A percentile compares a stretch with the other conserved stretches of the same genome.
phyloP scores from a whole-genome alignment of 2,888 invertebrate species.

The Drosophila histrio region DNA sequence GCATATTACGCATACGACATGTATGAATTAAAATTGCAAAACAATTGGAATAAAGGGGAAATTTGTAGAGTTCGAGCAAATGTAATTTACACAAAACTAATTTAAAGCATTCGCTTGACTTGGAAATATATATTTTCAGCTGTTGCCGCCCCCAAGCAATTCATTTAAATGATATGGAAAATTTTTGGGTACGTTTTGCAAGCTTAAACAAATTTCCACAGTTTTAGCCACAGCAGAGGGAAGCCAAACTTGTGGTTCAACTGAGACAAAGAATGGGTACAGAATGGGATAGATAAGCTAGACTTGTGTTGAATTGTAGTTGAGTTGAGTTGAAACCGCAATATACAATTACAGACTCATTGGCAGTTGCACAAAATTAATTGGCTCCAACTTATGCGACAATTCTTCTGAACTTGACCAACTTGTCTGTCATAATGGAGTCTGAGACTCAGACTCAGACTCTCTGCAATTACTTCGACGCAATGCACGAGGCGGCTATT shows the following conservation, averaged over 20 bases:
- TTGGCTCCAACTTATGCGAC: conserved; percentile 51
- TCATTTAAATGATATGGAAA: conserved; percentile 23
- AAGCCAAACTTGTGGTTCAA: conserved; percentile 6
- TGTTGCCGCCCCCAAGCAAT: conserved; percentile 11
- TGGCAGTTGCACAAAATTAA: conserved; percentile 51
- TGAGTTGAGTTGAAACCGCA: conserved; percentile 30
- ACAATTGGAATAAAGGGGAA: neutral
- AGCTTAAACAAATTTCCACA: conserved; percentile 5
- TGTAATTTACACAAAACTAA: conserved; percentile 19
- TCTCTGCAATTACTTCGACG: conserved; percentile 26
- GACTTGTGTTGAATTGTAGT: neutral
- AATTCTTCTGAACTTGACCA: conserved; percentile 41
- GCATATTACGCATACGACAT: conserved; percentile 8
- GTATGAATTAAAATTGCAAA: conserved; percentile 13
- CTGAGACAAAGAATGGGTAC: conserved; percentile 26
- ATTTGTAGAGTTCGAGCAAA: neutral
- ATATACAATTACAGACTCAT: conserved; percentile 58
- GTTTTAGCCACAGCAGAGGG: conserved; percentile 14
- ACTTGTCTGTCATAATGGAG: conserved; percentile 21
- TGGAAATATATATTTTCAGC: conserved; percentile 17
- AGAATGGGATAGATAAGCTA: too few relatives aligned
- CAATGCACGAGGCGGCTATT: conserved; percentile 39
- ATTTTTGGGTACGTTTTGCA: too few relatives aligned
- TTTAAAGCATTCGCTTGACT: neutral
- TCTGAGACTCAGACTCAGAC: neutral